Evolutionary conservation across 2,888 invertebrate genomes (phyloP).

Genomic region (Cheilosia soror): DNA sequence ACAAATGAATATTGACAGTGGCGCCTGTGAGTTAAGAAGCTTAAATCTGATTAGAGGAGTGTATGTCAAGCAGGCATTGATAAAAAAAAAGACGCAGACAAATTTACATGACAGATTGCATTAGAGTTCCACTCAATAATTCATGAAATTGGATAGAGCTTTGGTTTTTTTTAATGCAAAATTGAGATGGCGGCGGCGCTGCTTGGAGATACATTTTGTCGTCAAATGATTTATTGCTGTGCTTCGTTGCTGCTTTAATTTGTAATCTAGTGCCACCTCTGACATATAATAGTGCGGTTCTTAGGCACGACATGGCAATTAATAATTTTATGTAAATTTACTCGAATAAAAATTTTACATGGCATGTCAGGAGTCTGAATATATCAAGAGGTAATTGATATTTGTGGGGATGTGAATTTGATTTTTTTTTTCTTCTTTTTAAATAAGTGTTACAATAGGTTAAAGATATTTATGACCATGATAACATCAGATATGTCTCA

Average conservation of each 20-base stretch:
- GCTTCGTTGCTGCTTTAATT: slow-evolving; percentile 57
- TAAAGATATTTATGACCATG: background rate
- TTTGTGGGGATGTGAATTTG: slow-evolving; percentile 23
- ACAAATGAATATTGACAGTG: slow-evolving; percentile 66
- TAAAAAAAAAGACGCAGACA: slow-evolving; percentile 41
- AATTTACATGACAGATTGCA: slow-evolving; percentile 74
- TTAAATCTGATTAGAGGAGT: slow-evolving; percentile 54
- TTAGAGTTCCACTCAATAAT: slow-evolving; percentile 63
- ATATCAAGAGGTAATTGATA: slow-evolving; percentile 37
- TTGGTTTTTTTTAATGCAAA: slow-evolving; percentile 32
- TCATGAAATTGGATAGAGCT: slow-evolving; percentile 49
- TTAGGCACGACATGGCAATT: slow-evolving; percentile 69
- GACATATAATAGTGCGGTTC: slow-evolving; percentile 59
- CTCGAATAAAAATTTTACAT: slow-evolving; percentile 42
- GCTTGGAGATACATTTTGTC: slow-evolving; percentile 8
- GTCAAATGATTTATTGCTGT: slow-evolving; percentile 67
- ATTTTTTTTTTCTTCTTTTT: background rate
- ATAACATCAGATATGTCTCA: background rate
- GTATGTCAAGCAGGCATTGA: slow-evolving; percentile 55
- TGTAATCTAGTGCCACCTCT: slow-evolving; percentile 68
- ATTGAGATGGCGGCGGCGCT: slow-evolving; percentile 16
- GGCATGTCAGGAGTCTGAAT: slow-evolving; percentile 55
- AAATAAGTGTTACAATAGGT: background rate
- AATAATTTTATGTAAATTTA: slow-evolving; percentile 67
- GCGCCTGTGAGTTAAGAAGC: slow-evolving; percentile 65